Evolutionary conservation across 92 coral and sea anemone species (phyloP).

Genomic region (Ricordea florida): DNA sequence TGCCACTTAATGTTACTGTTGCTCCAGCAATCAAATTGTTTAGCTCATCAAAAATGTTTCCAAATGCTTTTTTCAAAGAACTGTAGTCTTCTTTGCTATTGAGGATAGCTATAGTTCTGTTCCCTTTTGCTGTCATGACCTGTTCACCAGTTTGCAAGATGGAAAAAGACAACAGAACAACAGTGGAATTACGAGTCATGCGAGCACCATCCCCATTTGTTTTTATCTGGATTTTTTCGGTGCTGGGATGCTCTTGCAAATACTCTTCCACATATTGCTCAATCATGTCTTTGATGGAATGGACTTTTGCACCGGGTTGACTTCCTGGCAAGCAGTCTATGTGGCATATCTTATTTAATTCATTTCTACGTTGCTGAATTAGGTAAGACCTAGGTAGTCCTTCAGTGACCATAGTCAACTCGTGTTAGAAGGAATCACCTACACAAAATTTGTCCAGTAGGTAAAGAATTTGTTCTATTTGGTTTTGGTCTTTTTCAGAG

Average conservation of each 20-base stretch:
- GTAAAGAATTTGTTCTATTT: conserved; percentile 14
- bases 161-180: too few species aligned
- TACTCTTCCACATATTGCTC: conserved; percentile 18
- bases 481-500: conserved; percentile 30
- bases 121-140: too few species aligned
- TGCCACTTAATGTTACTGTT: background rate
- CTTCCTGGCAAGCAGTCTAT: conserved; percentile 29
- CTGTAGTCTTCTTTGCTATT: too few species aligned
- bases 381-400: conserved; percentile 41
- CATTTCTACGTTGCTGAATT: conserved; percentile 39
- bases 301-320: conserved; percentile 14
- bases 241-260: too few species aligned
- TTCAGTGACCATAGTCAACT: conserved; percentile 33
- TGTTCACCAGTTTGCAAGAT: too few species aligned
- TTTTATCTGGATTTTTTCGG: too few species aligned
- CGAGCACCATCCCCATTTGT: too few species aligned
- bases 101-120: too few species aligned
- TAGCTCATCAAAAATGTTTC: too few species aligned
- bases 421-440: conserved; percentile 55
- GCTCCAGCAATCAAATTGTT: background rate
- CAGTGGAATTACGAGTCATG: too few species aligned
- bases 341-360: conserved; percentile 37
- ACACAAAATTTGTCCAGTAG: conserved; percentile 49
- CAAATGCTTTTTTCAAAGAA: too few species aligned
- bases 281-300: conserved; percentile 42